A percentile compares a stretch with the other conserved stretches of the same genome.
phyloP scores from a whole-genome alignment of 2,113 vertebrate species.

The Mionectes macconnelli region DNA sequence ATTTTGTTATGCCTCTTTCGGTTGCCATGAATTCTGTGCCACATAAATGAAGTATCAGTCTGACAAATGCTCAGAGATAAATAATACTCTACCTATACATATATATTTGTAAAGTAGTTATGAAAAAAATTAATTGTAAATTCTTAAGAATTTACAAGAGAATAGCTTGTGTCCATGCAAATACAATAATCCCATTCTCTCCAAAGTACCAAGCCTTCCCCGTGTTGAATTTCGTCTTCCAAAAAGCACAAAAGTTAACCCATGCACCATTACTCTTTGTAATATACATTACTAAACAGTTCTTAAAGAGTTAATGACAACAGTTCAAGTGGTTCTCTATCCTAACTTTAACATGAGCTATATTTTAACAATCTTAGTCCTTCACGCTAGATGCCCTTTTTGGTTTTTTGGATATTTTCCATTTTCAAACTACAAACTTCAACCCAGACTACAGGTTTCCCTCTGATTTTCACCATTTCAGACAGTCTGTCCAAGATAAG shows the following conservation, averaged over 20 bases:
- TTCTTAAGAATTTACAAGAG: background rate
- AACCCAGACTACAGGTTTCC: background rate
- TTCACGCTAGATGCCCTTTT: background rate
- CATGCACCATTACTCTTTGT: background rate
- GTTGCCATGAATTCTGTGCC: background rate
- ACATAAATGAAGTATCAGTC: background rate
- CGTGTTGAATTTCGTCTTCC: background rate
- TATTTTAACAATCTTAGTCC: background rate
- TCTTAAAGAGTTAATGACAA: background rate
- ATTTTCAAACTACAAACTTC: background rate
- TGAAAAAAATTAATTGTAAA: background rate
- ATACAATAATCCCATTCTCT: background rate
- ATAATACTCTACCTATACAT: background rate
- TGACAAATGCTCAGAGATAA: background rate
- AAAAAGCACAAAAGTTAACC: background rate
- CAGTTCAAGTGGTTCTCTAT: background rate
- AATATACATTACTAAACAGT: background rate
- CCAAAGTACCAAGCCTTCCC: background rate
- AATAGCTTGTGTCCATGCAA: background rate
- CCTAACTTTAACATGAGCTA: background rate
- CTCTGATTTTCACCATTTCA: background rate
- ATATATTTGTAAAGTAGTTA: background rate
- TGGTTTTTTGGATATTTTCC: background rate
- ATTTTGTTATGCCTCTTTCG: background rate
- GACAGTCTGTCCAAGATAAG: background rate